These are phyloP conservation scores for Tipula vernalis DNA, from an alignment of 2,888 invertebrate species.

Conservation along the genomic window DNA sequence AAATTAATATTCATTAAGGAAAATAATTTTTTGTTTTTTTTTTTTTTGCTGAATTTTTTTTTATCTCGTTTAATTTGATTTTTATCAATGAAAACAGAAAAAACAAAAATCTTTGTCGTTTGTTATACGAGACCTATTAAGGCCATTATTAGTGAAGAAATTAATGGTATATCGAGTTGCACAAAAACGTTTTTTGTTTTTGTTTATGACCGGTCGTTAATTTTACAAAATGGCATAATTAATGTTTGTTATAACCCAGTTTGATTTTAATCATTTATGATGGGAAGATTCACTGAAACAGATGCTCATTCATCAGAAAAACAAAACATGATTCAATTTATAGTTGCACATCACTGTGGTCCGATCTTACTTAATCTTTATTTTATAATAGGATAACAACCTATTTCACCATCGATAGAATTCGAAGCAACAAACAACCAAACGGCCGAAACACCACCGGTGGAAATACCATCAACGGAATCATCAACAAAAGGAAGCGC, in stretches of 20 bases:
- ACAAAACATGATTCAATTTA: neutral
- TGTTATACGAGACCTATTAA: neutral
- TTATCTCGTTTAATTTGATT: neutral
- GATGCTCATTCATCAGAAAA: no score
- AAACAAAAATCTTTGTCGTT: neutral
- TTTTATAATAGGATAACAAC: no score
- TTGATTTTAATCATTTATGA: neutral
- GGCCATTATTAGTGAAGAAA: neutral
- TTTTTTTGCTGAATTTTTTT: neutral
- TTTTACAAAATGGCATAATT: neutral
- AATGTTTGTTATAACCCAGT: neutral
- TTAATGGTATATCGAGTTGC: neutral
- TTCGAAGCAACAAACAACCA: no score
- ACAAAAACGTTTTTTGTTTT: neutral
- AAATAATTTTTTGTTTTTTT: neutral
- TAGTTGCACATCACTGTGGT: neutral
- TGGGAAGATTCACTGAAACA: no score
- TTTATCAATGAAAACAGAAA: neutral
- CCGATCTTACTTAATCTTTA: no score
- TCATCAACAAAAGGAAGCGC: no score
- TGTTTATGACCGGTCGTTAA: neutral
- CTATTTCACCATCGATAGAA: no score
- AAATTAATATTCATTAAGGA: neutral
- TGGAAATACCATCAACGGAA: no score
- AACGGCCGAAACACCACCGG: no score